Evolutionary conservation across 2,888 invertebrate genomes (phyloP), one percentile per base, ranked within the genome.

Genomic region (Hirtodrosophila alboralis): DNA sequence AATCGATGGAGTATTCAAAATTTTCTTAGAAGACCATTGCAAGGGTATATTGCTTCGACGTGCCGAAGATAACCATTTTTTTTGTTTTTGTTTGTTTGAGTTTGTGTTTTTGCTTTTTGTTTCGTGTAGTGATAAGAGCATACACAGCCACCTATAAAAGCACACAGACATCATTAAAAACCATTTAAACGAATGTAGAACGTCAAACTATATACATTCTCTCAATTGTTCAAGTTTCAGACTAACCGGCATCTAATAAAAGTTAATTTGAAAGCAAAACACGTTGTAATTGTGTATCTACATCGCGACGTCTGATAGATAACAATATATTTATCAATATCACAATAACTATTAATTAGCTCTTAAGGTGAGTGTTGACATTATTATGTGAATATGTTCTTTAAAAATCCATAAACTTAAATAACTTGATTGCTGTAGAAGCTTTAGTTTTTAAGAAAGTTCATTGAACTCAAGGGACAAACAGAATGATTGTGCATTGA

Each of bases 141-240:
- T n/a, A n/a, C n/a, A n/a, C n/a, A 37, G n/a, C 40, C 56, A 36
- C 28, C 61, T 79, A 79, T 86, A 79, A 84, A 86, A 86, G 69
- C 66, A 28, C 4, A 33, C 41, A 33, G 47, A 12, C 58, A 36
- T 12, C 60, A 56, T 65, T 67, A 58, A 61, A 59, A 63, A 52
- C 58, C 59, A 70, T 62, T 77, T 79, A 77, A 83, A 70, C 67
- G 67, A 37, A 70, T 33, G 51, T 13, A 37, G 71, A 36, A 38
- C 65, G 43, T 27, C 37, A 53, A 43, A 23, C 53, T 27, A 45
- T n/a, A 49, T 41, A 67, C 47, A 62, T 43, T 54, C 34, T 28
- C 38, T 16, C 31, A 31, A 63, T 16, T 27, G 30, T n/a, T 64
- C 36, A 28, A 47, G 27, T 12, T 23, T 8, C 31, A 28, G 33